Base-by-base conservation (phyloP, 2,113 vertebrate species). In the Poeciliopsis occidentalis region DNA sequence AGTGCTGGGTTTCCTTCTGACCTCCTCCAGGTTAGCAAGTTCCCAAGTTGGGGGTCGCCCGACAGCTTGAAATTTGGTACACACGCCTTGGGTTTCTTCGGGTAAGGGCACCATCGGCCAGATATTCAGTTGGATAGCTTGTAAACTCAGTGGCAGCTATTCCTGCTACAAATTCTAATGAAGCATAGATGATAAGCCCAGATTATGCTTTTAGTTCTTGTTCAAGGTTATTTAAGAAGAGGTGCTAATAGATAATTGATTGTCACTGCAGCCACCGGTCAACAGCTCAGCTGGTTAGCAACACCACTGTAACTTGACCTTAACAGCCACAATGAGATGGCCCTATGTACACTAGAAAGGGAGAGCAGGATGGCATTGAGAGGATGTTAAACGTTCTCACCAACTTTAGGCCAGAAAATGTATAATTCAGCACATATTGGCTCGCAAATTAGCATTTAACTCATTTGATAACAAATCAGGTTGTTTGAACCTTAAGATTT, bases 11-110 rank as follows among this genome's bases (percentile, higher is more conserved):
- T 94, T 94, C 92, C 81, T 82, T 75, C 82, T 89, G 83, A 87
- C 92, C 80, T 92, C 90, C 79, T 80, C 66, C 79, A 78, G 93
- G 94, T 95, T 92, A 92, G 93, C 81, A 77, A 75, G 93, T 94
- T 95, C 93, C 94, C 92, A 94, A 93, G 93, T 94, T 89, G 84
- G 92, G 51, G 94, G 92, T 94, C 92, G 92, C 72, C 39, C 87
- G 78, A 90, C 91, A 93, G 93, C 87, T 80, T 91, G 92, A 93
- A 94, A 92, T 91, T 85, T 89, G 85, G 90, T 88, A 85, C 91
- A 87, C 32, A 54, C 62, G 81, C 88, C 65, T 91, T 85, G 3
- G 81, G 89, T 89, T 88, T 79, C 91, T 83, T 32, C 39, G 78
- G 85, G 86, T 88, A 72, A 85, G 60, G 84, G 69, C 89, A 78